Percentiles rank a stretch among this genome's conserved stretches.
Conservation (phyloP, 2,797 vertebrate species). For the Siniperca undulata region DNA sequence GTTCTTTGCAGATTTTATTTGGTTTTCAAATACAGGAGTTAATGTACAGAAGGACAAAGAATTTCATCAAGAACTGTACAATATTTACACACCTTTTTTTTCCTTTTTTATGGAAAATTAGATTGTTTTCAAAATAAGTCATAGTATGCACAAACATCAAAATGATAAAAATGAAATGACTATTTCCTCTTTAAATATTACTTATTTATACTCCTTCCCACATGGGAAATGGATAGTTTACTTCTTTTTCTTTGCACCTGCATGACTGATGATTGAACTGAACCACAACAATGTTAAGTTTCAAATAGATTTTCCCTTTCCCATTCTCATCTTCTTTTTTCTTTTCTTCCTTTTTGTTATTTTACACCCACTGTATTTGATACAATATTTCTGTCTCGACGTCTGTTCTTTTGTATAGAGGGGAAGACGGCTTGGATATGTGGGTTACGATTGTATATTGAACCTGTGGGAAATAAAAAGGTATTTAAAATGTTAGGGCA, state of each 20-base stretch:
- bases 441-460: constrained; percentile 83
- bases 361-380: constrained; percentile 83
- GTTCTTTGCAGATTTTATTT: constrained; percentile 90
- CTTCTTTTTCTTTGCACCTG: constrained; percentile 84
- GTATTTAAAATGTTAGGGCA: constrained; percentile 84
- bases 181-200: constrained; percentile 90
- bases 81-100: constrained; percentile 87
- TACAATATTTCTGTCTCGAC: constrained; percentile 70
- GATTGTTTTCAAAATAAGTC: constrained; percentile 91
- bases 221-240: constrained; percentile 82
- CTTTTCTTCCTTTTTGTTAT: constrained; percentile 57
- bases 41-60: constrained; percentile 90
- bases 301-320: constrained; percentile 80
- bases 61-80: constrained; percentile 91
- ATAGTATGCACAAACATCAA: constrained; percentile 89
- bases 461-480: constrained; percentile 81
- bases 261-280: constrained; percentile 86
- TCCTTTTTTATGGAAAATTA: constrained; percentile 87
- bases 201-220: constrained; percentile 87
- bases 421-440: constrained; percentile 85
- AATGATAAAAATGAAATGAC: constrained; percentile 89
- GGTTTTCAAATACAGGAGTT: constrained; percentile 92
- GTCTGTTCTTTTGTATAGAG: constrained; percentile 78
- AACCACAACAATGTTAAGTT: constrained; percentile 86
- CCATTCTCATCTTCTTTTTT: constrained; percentile 60